Evolutionary conservation across 2,797 vertebrate species (phyloP).

Genomic region (Trachurus trachurus): DNA sequence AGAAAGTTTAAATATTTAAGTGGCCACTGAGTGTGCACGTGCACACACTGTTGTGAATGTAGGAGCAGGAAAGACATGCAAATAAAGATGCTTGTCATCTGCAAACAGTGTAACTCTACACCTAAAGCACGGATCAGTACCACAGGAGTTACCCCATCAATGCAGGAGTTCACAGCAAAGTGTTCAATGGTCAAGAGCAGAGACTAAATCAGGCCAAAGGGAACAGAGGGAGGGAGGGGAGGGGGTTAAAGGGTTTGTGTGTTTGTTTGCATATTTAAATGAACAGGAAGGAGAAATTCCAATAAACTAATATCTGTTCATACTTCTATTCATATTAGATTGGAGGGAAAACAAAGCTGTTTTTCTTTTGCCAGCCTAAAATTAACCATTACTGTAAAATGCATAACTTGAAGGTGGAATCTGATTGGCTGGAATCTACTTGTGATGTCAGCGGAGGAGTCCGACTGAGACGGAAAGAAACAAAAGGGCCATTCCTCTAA

Average conservation of each 20-base stretch:
- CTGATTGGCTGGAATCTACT: conserved; percentile 84
- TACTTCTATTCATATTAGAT: conserved; percentile 17
- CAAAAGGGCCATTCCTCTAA: conserved; percentile 79
- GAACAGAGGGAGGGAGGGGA: neutral
- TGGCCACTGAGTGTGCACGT: neutral
- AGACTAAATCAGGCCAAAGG: conserved; percentile 22
- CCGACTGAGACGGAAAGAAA: conserved; percentile 72
- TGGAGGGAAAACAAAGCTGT: neutral
- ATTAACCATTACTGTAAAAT: conserved; percentile 50
- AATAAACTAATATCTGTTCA: conserved; percentile 32
- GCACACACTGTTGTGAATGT: neutral
- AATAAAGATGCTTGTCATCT: neutral
- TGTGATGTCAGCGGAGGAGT: conserved; percentile 77
- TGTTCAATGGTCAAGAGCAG: conserved; percentile 27
- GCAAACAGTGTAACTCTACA: conserved; percentile 32
- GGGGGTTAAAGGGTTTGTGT: conserved; percentile 20
- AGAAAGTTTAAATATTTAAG: conserved; percentile 8
- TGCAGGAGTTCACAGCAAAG: conserved; percentile 9
- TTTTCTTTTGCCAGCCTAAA: conserved; percentile 20
- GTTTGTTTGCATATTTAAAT: conserved; percentile 38
- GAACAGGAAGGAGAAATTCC: conserved; percentile 32
- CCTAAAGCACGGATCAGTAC: conserved; percentile 5
- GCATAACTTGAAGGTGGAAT: conserved; percentile 73
- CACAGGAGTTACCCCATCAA: conserved; percentile 2
- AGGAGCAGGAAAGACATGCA: neutral